These are phyloP conservation scores for silkworm (Bombyx mori) DNA, from an alignment of 1,140 invertebrate genomes.

Conservation along the genomic window DNA sequence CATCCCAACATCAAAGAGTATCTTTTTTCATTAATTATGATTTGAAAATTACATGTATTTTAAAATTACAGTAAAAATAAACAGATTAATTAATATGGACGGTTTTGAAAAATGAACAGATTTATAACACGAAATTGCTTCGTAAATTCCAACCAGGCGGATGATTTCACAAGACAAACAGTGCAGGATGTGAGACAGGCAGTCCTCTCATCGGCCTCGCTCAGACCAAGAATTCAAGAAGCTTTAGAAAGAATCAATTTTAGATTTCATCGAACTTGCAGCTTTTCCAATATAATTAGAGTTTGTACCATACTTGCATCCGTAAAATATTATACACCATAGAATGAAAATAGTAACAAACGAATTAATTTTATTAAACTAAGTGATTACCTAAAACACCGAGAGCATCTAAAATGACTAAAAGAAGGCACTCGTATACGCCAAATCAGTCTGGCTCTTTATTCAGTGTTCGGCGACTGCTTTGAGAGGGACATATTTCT, in stretches of 20 bases:
- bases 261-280: constrained; percentile 48
- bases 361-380: too few species aligned
- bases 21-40: too few species aligned
- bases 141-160: constrained; percentile 31
- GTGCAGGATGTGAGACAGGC: constrained; percentile 44
- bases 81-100: constrained; percentile 10
- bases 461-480: too few species aligned
- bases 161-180: constrained; percentile 32
- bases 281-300: constrained; percentile 34
- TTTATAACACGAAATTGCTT: constrained; percentile 41
- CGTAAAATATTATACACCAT: too few species aligned
- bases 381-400: too few species aligned
- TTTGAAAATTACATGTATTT: neutral
- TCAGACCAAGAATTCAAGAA: constrained; percentile 40
- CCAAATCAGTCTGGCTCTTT: too few species aligned
- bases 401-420: too few species aligned
- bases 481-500: too few species aligned
- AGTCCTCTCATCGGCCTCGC: constrained; percentile 33
- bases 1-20: too few species aligned
- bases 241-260: constrained; percentile 44
- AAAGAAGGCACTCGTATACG: too few species aligned
- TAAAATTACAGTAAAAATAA: constrained; percentile 6
- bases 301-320: neutral
- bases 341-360: too few species aligned
- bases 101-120: constrained; percentile 45